Conservation (phyloP, 2,888 invertebrate genomes). For the Imbricaverruca yamaguchii region DNA sequence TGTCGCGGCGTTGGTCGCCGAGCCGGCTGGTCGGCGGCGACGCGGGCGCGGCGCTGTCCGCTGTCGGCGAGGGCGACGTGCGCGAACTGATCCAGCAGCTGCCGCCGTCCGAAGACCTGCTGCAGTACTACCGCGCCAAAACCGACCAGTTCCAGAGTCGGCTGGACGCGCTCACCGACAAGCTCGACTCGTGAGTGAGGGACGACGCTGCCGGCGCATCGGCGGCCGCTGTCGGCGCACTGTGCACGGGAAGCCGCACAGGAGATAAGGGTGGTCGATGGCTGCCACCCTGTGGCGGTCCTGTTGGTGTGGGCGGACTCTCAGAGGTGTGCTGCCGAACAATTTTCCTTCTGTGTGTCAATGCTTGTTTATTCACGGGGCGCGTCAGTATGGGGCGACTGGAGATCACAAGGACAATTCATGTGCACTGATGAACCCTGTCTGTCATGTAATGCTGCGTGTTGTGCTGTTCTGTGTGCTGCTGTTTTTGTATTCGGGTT, state of each 20-base stretch:
- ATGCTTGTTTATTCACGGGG: no score
- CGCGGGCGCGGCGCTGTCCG: not conserved
- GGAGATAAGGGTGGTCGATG: not conserved
- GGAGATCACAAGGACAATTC: no score
- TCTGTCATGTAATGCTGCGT: no score
- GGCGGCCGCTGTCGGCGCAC: not conserved
- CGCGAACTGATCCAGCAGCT: not conserved
- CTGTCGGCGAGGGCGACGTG: not conserved
- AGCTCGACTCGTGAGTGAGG: not conserved
- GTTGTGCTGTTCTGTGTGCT: no score
- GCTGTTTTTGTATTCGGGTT: no score
- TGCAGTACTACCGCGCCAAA: conserved; percentile 18
- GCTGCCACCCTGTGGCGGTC: not conserved
- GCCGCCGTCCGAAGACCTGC: conserved; percentile 14
- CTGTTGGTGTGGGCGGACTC: no score
- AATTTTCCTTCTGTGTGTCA: no score
- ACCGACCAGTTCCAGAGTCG: conserved; percentile 11
- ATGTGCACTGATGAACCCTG: no score
- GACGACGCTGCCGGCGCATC: not conserved
- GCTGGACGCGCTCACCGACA: not conserved
- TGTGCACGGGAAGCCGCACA: not conserved
- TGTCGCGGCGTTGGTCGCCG: not conserved
- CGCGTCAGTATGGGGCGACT: no score
- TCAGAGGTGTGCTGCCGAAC: no score
- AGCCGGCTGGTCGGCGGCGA: not conserved